Base-by-base conservation (phyloP, 2,797 vertebrate genomes). In the Danio jaintianensis region DNA sequence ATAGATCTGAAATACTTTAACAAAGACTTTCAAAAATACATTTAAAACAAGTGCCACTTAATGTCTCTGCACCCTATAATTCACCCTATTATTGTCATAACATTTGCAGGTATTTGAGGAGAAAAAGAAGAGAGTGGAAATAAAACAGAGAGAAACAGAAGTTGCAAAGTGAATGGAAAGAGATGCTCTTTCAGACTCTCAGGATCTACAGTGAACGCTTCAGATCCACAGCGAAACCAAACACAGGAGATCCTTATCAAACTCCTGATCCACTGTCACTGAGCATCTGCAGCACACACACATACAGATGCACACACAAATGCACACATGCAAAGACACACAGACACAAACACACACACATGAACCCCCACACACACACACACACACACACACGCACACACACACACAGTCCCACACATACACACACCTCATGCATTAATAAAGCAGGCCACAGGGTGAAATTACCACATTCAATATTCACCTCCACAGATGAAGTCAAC, bases 401-500 rank as follows among this genome's bases (percentile, higher is more conserved):
- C 50, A 7, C 50, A n/a, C 50, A 0, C 15, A 7, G 12, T 1
- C 48, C 2, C 48, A 50, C 15, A 0, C 48, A 15, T 47, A 50
- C 75, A 29, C 59, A 18, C 16, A n/a, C 8, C 42, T 45, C 73
- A 75, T 82, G 20, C 45, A 75, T 81, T 52, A 75, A 81, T 72
- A 75, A 77, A 75, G 50, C 64, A 85, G 59, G 38, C 0, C 16
- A 62, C 58, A 55, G 78, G 47, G 81, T 83, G 81, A 74, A 66
- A 75, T 85, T 69, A 85, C 81, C 52, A 61, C 29, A 74, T 69
- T 78, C 48, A 61, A 50, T 43, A 42, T 36, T 58, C 29, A 9
- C 29, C 18, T 53, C 69, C 62, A 75, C 40, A 68, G 59, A 70
- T 76, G 79, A 79, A n/a, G n/a, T n/a, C n/a, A n/a, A n/a, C n/a